Evolutionary conservation across 1,140 invertebrate species (phyloP).

Genomic region (Xylocopa sonorina): DNA sequence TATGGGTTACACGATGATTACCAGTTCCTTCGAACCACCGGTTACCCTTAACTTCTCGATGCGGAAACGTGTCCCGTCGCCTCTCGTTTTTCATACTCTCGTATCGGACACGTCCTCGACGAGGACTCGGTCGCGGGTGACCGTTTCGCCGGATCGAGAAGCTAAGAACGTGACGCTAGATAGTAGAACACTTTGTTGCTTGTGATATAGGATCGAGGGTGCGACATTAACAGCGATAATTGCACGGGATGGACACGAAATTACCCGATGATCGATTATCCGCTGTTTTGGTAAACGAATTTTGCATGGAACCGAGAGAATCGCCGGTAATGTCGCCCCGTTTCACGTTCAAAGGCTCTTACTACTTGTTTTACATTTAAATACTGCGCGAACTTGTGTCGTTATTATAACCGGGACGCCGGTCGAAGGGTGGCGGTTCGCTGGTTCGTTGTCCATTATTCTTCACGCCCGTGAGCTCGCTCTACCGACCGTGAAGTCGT

Average conservation of each 20-base stretch:
- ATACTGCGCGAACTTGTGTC: conserved; percentile 13
- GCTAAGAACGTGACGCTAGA: neutral
- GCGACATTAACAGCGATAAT: conserved; percentile 21
- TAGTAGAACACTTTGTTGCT: conserved; percentile 39
- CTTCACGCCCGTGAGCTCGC: neutral
- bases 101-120: no score
- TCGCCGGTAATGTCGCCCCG: conserved; percentile 42
- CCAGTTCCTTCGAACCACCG: neutral
- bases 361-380: conserved; percentile 33
- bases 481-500: neutral
- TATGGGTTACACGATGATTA: conserved; percentile 18
- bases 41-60: conserved; percentile 50
- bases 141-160: conserved; percentile 31
- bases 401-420: conserved; percentile 18
- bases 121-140: no score
- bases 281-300: neutral
- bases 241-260: neutral
- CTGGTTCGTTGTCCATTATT: neutral
- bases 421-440: neutral
- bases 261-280: neutral
- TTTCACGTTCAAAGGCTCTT: conserved; percentile 29
- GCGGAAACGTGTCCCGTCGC: no score
- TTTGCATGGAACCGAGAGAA: conserved; percentile 19
- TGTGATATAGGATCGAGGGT: conserved; percentile 43
- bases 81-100: no score